phyloP scores from a whole-genome alignment of 2,113 vertebrate species.

The Gorsachius goisagi region DNA sequence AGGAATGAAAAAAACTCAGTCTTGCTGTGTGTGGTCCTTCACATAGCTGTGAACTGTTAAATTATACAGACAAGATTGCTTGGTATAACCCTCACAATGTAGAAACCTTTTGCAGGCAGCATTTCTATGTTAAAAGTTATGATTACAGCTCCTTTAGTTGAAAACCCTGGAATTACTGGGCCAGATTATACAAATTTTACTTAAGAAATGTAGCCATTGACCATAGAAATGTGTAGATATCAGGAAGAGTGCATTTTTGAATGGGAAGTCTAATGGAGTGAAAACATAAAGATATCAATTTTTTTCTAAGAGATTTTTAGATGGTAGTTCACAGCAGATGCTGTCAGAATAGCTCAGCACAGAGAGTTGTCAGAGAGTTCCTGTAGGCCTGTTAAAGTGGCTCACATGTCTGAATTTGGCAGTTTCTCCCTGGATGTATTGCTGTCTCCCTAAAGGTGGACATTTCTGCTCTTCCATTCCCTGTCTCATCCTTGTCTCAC shows the following conservation, averaged over 20 bases:
- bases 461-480: neutral
- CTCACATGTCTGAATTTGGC: neutral
- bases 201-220: neutral
- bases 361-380: neutral
- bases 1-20: neutral
- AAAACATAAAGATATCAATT: neutral
- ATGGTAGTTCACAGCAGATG: neutral
- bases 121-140: neutral
- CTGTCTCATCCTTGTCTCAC: fast-evolving
- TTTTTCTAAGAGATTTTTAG: neutral
- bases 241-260: neutral
- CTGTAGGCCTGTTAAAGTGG: neutral
- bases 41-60: neutral
- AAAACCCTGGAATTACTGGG: neutral
- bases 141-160: neutral
- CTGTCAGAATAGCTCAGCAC: neutral
- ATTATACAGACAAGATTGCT: neutral
- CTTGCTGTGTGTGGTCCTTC: neutral
- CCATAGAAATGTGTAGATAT: neutral
- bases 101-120: neutral
- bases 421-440: neutral
- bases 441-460: neutral
- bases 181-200: neutral
- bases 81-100: neutral
- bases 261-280: neutral